These are phyloP conservation scores for Holothuria glaberrima DNA, from an alignment of 35 echinoderm and acorn worm genomes.

Conservation along the genomic window DNA sequence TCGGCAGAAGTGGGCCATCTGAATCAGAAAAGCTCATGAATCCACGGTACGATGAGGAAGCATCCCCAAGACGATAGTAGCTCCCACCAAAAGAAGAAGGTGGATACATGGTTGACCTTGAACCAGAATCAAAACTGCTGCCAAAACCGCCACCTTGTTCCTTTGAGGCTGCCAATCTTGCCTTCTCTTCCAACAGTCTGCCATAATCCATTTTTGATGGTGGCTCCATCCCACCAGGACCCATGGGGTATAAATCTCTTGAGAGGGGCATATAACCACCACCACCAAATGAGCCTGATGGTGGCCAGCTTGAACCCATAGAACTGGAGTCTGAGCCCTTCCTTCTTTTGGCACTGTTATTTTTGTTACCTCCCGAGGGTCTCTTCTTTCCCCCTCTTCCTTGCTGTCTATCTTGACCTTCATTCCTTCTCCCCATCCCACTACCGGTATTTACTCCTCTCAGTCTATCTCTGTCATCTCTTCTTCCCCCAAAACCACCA, in stretches of 20 bases:
- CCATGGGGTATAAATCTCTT: background rate
- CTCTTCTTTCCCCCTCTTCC: conserved; percentile 1
- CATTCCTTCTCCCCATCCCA: too few species aligned
- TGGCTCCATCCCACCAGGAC: background rate
- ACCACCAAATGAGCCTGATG: background rate
- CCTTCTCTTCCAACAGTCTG: background rate
- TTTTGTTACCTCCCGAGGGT: background rate
- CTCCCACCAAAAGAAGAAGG: background rate
- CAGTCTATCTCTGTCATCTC: conserved; percentile 3
- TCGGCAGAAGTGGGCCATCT: too few species aligned
- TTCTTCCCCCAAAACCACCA: background rate
- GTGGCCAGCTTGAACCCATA: background rate
- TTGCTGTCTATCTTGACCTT: background rate
- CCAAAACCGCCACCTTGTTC: background rate
- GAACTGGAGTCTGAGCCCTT: background rate
- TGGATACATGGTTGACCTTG: background rate
- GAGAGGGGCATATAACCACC: background rate
- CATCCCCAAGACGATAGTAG: background rate
- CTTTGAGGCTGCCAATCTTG: background rate
- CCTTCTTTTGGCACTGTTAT: too few species aligned
- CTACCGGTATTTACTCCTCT: background rate
- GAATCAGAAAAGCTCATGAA: conserved; percentile 6
- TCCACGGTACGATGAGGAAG: background rate
- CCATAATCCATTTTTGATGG: background rate
- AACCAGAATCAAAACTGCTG: background rate